Percentiles rank a stretch among this genome's conserved stretches.
These are phyloP conservation scores for Pseudopodoces humilis DNA, from an alignment of 2,113 vertebrate species.

Conservation along the genomic window DNA sequence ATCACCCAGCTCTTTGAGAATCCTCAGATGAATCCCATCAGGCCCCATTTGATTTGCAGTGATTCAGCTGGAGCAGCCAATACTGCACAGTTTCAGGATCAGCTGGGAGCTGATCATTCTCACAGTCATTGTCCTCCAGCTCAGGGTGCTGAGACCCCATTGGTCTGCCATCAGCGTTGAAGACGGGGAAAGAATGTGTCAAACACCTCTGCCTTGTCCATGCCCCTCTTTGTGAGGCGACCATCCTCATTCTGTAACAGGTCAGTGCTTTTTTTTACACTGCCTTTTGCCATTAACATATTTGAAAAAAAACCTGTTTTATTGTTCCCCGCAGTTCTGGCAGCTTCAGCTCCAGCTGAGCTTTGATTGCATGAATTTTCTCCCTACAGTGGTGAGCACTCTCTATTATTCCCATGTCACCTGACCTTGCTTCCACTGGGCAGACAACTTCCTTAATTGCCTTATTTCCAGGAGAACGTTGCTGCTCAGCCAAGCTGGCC, in stretches of 20 bases:
- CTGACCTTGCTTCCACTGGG: neutral
- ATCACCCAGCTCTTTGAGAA: neutral
- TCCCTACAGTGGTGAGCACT: neutral
- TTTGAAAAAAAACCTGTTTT: neutral
- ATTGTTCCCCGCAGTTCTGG: neutral
- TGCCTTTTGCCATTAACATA: neutral
- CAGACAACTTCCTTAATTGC: neutral
- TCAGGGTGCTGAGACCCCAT: neutral
- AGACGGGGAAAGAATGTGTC: neutral
- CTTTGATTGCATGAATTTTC: neutral
- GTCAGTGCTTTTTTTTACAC: neutral
- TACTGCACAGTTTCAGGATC: neutral
- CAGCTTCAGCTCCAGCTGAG: neutral
- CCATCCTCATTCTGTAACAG: neutral
- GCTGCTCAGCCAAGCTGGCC: neutral
- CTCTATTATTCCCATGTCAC: neutral
- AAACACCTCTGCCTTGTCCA: neutral
- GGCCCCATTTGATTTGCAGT: neutral
- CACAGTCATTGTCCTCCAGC: neutral
- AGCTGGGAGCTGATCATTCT: fast-evolving
- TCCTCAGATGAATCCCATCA: neutral
- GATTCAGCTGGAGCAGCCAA: neutral
- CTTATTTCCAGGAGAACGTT: neutral
- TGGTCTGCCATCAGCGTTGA: neutral
- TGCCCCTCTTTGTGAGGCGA: neutral